Evolutionary conservation across 2,113 vertebrate genomes (phyloP), one percentile per base, ranked within the genome.

Genomic region (Clarias batrachus): DNA sequence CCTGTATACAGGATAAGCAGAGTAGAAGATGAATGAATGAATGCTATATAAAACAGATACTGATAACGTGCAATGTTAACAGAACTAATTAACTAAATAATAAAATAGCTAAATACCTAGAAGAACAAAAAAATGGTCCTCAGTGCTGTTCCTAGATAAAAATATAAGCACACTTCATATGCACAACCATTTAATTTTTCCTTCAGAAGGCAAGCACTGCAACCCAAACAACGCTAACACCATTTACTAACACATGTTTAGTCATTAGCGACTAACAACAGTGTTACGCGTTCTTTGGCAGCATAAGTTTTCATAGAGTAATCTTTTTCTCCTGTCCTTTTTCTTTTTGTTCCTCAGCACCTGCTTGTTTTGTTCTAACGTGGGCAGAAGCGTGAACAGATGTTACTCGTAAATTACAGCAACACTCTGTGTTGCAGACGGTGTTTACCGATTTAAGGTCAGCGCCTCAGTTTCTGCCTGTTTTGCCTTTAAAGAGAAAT

Each of bases 361-460:
- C 78, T 80, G 78, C 60, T 80, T 80, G 56, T 80, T 80, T 80
- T 80, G 78, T 80, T 37, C 78, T 33, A 80, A 33, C 5, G 56
- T 60, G 56, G 78, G 78, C 56, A 80, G 16, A 30, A 59, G 78
- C 4, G 4, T 60, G 57, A 80, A 80, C 78, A 80, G 78, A 80
- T 80, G 78, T 80, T 60, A 37, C 56, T 60, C 27, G 54, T 60
- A 80, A 80, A 80, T 80, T 80, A 80, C 78, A 80, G 78, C 56
- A 80, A 80, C 78, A 80, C 56, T 21, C 27, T 17, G 3, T 33
- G 60, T 80, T 60, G 78, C 78, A 80, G 78, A 80, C 60, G 78
- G 78, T 80, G 78, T 80, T 80, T 80, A 80, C 56, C 56, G 78
- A 80, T 60, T 80, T 80, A 80, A 80, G 78, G 78, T 80, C 78